Percentiles rank a stretch among this genome's conserved stretches.
These are phyloP conservation scores for Sycobia sp. DNA, from an alignment of 1,140 invertebrate species.

Conservation along the genomic window DNA sequence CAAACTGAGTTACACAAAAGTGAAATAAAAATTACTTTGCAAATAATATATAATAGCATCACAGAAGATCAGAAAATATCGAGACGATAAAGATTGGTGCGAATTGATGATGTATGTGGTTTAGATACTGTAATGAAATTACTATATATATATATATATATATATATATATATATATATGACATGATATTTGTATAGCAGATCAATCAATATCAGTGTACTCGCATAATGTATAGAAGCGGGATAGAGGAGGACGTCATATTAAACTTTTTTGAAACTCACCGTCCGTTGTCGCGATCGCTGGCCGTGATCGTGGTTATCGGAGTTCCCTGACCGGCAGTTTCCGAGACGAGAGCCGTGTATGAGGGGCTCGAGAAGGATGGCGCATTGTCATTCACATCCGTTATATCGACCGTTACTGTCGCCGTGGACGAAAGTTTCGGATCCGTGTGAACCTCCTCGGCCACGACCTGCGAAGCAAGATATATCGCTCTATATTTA, in stretches of 20 bases:
- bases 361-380: constrained; percentile 75
- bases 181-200: too few relatives aligned
- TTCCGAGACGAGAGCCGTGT: constrained; percentile 75
- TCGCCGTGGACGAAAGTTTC: constrained; percentile 82
- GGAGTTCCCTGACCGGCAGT: constrained; percentile 71
- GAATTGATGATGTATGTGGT: too few relatives aligned
- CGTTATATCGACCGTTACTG: constrained; percentile 79
- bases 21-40: background rate
- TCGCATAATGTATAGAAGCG: too few relatives aligned
- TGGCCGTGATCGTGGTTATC: constrained; percentile 78
- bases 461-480: constrained; percentile 72
- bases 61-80: too few relatives aligned
- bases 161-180: too few relatives aligned
- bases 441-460: constrained; percentile 79
- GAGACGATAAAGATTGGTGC: too few relatives aligned
- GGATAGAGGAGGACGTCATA: too few relatives aligned
- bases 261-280: constrained; percentile 58
- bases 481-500: background rate
- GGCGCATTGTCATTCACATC: constrained; percentile 93
- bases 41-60: too few relatives aligned
- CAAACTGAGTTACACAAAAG: background rate
- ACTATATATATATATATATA: too few relatives aligned
- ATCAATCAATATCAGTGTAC: too few relatives aligned
- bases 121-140: too few relatives aligned
- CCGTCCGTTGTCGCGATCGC: constrained; percentile 81